Conservation (phyloP, 2,888 invertebrate genomes). For the Sinopyrophorus schimmeli region DNA sequence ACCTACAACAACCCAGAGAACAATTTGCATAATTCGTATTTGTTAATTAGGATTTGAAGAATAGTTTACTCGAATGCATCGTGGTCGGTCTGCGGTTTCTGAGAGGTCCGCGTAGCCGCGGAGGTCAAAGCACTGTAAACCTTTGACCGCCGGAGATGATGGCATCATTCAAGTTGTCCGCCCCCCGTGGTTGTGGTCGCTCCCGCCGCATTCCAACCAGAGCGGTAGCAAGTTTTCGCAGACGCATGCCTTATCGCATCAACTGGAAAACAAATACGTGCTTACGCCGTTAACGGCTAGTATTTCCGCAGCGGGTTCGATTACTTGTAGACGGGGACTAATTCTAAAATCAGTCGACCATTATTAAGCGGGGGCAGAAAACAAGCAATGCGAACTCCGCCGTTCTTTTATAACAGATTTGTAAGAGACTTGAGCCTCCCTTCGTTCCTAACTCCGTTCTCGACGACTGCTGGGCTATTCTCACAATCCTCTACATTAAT, state of each 20-base stretch:
- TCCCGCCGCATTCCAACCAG: conserved; percentile 42
- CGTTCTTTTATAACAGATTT: conserved; percentile 43
- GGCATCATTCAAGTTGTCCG: conserved; percentile 44
- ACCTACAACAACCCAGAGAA: no score
- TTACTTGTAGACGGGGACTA: conserved; percentile 25
- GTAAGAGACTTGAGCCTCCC: conserved; percentile 39
- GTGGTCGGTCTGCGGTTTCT: conserved; percentile 19
- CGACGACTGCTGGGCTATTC: conserved; percentile 41
- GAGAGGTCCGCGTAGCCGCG: conserved; percentile 21
- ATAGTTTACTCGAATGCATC: conserved; percentile 14
- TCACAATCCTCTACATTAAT: conserved; percentile 46
- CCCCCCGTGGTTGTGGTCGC: conserved; percentile 42
- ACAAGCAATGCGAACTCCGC: conserved; percentile 27
- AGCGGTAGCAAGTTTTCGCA: conserved; percentile 38
- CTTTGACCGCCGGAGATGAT: conserved; percentile 39
- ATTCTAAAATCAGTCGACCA: conserved; percentile 31
- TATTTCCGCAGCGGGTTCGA: conserved; percentile 18
- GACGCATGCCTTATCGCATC: conserved; percentile 23
- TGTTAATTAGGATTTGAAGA: conserved; percentile 20
- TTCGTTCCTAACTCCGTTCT: conserved; percentile 31
- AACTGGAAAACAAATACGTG: conserved; percentile 23
- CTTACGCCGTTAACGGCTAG: conserved; percentile 12
- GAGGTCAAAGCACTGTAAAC: conserved; percentile 43
- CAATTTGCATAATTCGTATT: conserved; percentile 10
- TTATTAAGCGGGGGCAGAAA: conserved; percentile 31